Base-by-base conservation (phyloP, 2,113 vertebrate species). In the Pteronura brasiliensis region DNA sequence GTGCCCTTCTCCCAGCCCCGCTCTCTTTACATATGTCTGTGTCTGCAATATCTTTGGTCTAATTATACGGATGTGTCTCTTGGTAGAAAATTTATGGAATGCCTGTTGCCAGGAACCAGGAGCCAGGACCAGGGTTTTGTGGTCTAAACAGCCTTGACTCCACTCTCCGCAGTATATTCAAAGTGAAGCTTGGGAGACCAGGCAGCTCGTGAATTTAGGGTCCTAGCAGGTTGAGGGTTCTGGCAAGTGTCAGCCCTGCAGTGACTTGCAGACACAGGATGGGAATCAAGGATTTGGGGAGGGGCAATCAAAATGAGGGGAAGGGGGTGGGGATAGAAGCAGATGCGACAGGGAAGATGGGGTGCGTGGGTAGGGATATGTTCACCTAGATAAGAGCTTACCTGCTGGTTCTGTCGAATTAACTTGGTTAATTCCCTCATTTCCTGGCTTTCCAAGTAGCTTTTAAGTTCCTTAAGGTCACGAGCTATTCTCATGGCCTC, bases 61-160 rank as follows among this genome's bases (percentile, higher is more conserved):
- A 94, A 98, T 98, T 94, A 98, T 79, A 88, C 31, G 0, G 80
- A 96, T 96, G 84, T 88, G 88, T 95, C 90, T 96, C 88, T 95
- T 81, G 76, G 84, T 93, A 49, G 95, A 85, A 97, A 96, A 96
- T 98, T 94, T 95, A 96, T 90, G 85, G 81, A 93, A 82, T 34
- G 89, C 77, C 81, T 82, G 65, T 92, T 91, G 87, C 97, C 88
- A 96, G 93, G 93, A 95, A 81, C 57, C 76, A 90, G 84, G 55
- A 95, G 34, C 74, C 87, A 55, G 92, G 65, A 96, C 94, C 67
- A 65, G 67, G 94, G 36, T 93, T 96, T 25, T 97, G 92, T 95
- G 71, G 25, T 88, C 87, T 87, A 93, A 96, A 95, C 69, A 95
- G 59, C 95, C 90, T 96, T 81, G 87, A 90, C 63, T 90, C 72